Percentiles rank a stretch among this genome's conserved stretches.
Conservation (phyloP, 2,888 invertebrate genomes). For the Ochlodes sylvanus region DNA sequence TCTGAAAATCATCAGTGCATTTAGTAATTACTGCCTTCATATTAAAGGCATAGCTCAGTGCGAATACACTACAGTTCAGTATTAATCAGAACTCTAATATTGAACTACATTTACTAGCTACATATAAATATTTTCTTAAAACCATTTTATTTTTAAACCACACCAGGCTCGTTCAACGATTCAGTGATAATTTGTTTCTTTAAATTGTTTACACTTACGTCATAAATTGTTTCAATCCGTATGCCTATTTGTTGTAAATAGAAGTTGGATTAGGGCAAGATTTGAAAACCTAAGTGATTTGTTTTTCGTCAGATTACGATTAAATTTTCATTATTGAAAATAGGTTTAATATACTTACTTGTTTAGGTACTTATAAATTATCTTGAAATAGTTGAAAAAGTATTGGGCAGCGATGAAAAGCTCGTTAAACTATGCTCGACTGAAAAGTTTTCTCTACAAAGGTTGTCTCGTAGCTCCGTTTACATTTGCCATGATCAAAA, state of each 20-base stretch:
- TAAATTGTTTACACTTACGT: slow-evolving; percentile 38
- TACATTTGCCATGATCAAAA: too few species aligned
- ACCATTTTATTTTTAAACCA: slow-evolving; percentile 33
- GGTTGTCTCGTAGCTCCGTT: too few species aligned
- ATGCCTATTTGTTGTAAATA: slow-evolving; percentile 26
- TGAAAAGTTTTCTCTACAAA: too few species aligned
- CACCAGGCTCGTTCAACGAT: slow-evolving; percentile 30
- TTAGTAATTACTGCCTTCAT: neutral
- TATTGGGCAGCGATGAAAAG: too few species aligned
- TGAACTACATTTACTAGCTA: slow-evolving; percentile 23
- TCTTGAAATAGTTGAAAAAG: too few species aligned
- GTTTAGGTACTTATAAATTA: too few species aligned
- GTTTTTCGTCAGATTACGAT: too few species aligned
- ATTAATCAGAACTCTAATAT: neutral
- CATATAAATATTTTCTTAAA: slow-evolving; percentile 27
- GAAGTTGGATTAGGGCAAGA: slow-evolving; percentile 5
- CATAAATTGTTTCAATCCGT: slow-evolving; percentile 37
- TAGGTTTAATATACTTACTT: too few species aligned
- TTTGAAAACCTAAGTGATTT: too few species aligned
- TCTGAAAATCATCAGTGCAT: too few species aligned
- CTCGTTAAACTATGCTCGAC: too few species aligned
- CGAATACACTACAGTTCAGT: neutral
- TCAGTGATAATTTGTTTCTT: slow-evolving; percentile 36
- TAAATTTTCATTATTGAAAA: too few species aligned
- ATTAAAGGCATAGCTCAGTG: neutral